These are phyloP conservation scores for Fringilla coelebs DNA, from an alignment of 2,797 vertebrate species.

Conservation along the genomic window DNA sequence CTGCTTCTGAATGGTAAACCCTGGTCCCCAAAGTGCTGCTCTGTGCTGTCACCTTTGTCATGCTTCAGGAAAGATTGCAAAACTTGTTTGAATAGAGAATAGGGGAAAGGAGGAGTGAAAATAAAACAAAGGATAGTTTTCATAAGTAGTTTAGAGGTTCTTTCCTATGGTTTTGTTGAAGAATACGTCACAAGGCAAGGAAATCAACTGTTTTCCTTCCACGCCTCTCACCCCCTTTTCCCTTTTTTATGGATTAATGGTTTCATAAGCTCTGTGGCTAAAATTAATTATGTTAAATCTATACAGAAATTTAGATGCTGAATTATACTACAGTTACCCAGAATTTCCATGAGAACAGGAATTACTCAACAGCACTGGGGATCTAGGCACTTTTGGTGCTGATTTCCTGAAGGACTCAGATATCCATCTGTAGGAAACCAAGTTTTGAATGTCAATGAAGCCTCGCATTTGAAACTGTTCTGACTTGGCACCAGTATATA, in stretches of 20 bases:
- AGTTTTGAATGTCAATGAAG: background rate
- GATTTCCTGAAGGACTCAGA: background rate
- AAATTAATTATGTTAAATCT: background rate
- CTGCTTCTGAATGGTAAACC: background rate
- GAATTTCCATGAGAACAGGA: background rate
- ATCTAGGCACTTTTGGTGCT: background rate
- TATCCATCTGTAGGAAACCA: background rate
- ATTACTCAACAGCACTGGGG: background rate
- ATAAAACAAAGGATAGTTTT: constrained; percentile 18
- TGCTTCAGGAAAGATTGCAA: constrained; percentile 19
- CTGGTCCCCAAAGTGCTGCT: background rate
- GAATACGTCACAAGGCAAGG: background rate
- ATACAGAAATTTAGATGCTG: background rate
- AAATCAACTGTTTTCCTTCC: background rate
- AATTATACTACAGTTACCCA: background rate
- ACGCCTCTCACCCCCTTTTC: background rate
- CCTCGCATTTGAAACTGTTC: background rate
- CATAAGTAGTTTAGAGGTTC: background rate
- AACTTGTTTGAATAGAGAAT: constrained; percentile 4
- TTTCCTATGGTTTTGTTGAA: background rate
- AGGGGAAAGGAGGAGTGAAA: constrained; percentile 17
- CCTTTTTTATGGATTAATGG: background rate
- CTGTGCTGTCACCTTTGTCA: constrained; percentile 21
- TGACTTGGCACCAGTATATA: background rate
- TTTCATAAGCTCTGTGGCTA: background rate